These are phyloP conservation scores for Drosophila meridionalis DNA, from an alignment of 2,888 invertebrate genomes.

Conservation along the genomic window DNA sequence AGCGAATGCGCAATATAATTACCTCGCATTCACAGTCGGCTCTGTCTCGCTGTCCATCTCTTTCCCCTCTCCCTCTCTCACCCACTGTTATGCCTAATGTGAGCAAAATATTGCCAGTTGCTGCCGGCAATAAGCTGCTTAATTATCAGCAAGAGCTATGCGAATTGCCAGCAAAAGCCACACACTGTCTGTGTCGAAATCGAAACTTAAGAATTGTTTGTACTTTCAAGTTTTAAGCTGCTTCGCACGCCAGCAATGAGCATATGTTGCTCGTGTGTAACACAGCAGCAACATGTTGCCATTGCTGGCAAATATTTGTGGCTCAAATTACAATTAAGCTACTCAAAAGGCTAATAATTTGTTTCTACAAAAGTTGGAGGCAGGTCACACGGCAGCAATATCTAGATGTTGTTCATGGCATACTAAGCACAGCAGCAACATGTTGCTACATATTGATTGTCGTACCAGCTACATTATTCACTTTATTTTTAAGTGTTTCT, in stretches of 20 bases:
- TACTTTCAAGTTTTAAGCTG: neutral
- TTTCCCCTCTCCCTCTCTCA: constrained; percentile 9
- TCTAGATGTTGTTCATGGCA: constrained; percentile 1
- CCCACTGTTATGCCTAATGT: constrained; percentile 28
- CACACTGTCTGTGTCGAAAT: neutral
- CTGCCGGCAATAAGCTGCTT: constrained; percentile 33
- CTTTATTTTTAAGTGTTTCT: neutral
- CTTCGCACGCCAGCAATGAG: neutral
- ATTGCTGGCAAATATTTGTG: neutral
- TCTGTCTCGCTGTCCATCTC: constrained; percentile 3
- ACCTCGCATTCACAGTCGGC: constrained; percentile 53
- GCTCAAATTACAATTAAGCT: neutral
- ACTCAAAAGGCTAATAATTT: neutral
- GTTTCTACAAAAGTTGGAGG: neutral
- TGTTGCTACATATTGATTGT: neutral
- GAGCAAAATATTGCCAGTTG: constrained; percentile 24
- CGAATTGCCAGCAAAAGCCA: constrained; percentile 1
- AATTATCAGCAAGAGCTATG: constrained; percentile 34
- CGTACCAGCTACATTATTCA: neutral
- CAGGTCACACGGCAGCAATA: neutral
- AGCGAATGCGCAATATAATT: constrained; percentile 58
- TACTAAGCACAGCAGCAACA: neutral
- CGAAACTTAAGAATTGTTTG: constrained; percentile 9
- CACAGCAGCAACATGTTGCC: constrained; percentile 4
- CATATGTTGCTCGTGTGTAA: constrained; percentile 3